Evolutionary conservation across 1,140 invertebrate genomes (phyloP).

Genomic region (Teleogryllus occipitalis): DNA sequence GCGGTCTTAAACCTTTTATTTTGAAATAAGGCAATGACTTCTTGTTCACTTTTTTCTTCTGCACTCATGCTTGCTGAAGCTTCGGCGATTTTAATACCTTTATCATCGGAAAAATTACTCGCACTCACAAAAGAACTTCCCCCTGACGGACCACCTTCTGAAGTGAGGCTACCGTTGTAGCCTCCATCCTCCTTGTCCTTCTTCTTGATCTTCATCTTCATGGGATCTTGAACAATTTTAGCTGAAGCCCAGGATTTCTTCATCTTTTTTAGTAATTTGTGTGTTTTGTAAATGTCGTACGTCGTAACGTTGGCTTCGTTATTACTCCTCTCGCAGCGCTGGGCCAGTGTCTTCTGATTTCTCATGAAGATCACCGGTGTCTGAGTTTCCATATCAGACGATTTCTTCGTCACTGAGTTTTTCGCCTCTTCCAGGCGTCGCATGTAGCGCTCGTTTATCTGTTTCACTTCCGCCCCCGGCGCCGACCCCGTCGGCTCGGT

Average conservation of each 20-base stretch:
- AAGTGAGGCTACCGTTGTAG: too few relatives aligned
- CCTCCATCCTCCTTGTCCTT: too few relatives aligned
- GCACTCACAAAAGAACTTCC: too few relatives aligned
- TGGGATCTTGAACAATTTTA: constrained; percentile 39
- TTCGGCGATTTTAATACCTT: background rate
- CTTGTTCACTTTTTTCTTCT: background rate
- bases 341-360: constrained; percentile 52
- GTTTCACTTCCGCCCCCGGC: constrained; percentile 45
- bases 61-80: background rate
- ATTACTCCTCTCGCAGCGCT: constrained; percentile 43
- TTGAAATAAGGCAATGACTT: background rate
- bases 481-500: constrained; percentile 48
- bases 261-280: constrained; percentile 28
- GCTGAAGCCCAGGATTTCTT: background rate
- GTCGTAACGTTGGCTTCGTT: constrained; percentile 54
- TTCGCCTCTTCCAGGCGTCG: constrained; percentile 48
- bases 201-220: too few relatives aligned
- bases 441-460: constrained; percentile 55
- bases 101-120: background rate
- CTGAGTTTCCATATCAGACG: constrained; percentile 50
- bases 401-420: background rate
- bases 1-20: constrained; percentile 40
- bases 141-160: too few relatives aligned
- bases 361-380: constrained; percentile 43
- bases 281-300: constrained; percentile 65